Percentiles rank a stretch among this genome's conserved stretches.
Conservation (phyloP, 2,113 vertebrate species). For the Reinhardtius hippoglossoides region DNA sequence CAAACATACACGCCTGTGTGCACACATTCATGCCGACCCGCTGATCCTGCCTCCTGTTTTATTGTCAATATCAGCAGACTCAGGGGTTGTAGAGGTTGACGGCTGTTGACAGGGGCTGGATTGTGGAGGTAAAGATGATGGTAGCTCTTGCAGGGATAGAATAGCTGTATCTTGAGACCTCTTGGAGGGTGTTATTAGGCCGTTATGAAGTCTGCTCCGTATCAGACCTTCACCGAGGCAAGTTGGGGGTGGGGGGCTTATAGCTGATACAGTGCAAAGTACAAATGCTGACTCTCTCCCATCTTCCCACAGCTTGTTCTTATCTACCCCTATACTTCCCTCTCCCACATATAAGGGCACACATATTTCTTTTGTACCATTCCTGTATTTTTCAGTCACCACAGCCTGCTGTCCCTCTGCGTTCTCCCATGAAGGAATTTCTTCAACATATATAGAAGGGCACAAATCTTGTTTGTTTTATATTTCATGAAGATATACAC, state of each 20-base stretch:
- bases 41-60: conserved; percentile 70
- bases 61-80: conserved; percentile 74
- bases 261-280: conserved; percentile 53
- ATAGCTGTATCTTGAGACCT: conserved; percentile 67
- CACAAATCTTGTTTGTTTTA: conserved; percentile 34
- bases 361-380: conserved; percentile 9
- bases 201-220: conserved; percentile 71
- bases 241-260: conserved; percentile 25
- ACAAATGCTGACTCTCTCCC: conserved; percentile 44
- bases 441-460: conserved; percentile 60
- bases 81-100: conserved; percentile 63
- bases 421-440: conserved; percentile 50
- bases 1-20: conserved; percentile 34
- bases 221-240: conserved; percentile 56
- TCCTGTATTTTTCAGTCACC: conserved; percentile 63
- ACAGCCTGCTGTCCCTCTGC: conserved; percentile 51
- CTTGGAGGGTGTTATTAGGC: conserved; percentile 74
- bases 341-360: conserved; percentile 13
- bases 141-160: conserved; percentile 67
- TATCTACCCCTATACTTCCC: conserved; percentile 27
- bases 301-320: conserved; percentile 52
- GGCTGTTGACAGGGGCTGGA: conserved; percentile 64
- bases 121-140: conserved; percentile 73
- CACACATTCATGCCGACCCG: conserved; percentile 38
- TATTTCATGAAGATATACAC: conserved; percentile 68